Conservation (phyloP, 2,888 invertebrate genomes). For the Drosophila longiperda region DNA sequence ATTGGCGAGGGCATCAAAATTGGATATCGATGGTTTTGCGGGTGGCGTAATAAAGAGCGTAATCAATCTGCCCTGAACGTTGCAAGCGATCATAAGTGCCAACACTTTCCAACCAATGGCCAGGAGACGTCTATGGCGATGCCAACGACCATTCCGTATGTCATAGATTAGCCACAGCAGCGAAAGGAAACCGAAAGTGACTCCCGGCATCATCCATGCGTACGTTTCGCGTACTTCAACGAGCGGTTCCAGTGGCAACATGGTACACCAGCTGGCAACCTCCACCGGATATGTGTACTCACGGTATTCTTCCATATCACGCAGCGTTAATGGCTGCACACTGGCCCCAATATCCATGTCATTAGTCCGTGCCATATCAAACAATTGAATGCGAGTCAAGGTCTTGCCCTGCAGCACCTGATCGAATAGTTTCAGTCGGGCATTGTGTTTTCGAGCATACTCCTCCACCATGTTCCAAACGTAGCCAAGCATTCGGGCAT, state of each 20-base stretch:
- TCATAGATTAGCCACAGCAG: conserved; percentile 30
- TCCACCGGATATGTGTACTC: conserved; percentile 52
- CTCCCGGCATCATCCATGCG: conserved; percentile 13
- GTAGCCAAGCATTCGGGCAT: conserved; percentile 45
- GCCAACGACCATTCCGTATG: conserved; percentile 24
- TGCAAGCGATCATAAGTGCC: conserved; percentile 31
- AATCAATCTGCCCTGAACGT: conserved; percentile 47
- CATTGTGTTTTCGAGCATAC: conserved; percentile 57
- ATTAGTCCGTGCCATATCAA: conserved; percentile 45
- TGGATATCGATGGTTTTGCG: conserved; percentile 15
- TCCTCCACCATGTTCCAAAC: conserved; percentile 60
- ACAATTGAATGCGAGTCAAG: conserved; percentile 36
- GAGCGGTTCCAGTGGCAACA: conserved; percentile 53
- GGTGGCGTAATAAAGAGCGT: conserved; percentile 49
- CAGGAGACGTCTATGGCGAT: conserved; percentile 31
- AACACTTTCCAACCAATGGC: conserved; percentile 51
- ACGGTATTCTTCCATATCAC: conserved; percentile 19
- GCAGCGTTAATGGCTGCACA: conserved; percentile 44
- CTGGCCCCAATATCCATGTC: conserved; percentile 56
- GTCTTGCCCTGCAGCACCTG: conserved; percentile 4
- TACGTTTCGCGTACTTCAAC: conserved; percentile 26
- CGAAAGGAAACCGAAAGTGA: conserved; percentile 16
- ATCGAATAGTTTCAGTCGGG: conserved; percentile 29
- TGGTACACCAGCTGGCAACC: conserved; percentile 66
- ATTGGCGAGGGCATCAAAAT: conserved; percentile 30